A percentile compares a stretch with the other conserved stretches of the same genome.
Conservation (phyloP, 2,888 invertebrate genomes). For the Anodontia alba region DNA sequence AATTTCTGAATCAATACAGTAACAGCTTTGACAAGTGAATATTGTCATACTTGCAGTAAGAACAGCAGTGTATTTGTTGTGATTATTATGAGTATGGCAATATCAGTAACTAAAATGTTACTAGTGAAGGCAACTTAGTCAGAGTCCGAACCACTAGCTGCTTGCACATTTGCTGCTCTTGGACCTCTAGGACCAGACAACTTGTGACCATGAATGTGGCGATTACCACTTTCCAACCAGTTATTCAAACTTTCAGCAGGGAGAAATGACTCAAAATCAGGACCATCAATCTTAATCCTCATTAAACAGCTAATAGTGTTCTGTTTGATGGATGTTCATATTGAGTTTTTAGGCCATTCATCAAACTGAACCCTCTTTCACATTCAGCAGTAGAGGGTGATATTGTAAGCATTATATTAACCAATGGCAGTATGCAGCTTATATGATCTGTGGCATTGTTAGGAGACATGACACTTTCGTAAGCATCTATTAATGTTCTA, state of each 20-base stretch:
- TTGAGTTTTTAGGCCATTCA: slow-evolving; percentile 1
- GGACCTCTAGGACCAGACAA: slow-evolving; percentile 14
- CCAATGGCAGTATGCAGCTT: background rate
- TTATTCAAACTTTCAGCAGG: background rate
- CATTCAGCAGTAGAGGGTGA: slow-evolving; percentile 12
- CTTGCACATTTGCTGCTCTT: background rate
- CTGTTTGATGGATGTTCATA: slow-evolving; percentile 12
- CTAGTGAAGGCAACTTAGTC: background rate
- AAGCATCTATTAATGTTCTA: slow-evolving; percentile 8
- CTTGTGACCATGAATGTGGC: slow-evolving; percentile 12
- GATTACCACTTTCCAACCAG: slow-evolving; percentile 2
- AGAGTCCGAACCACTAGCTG: background rate
- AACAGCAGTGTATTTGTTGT: no score
- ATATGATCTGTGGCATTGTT: slow-evolving; percentile 12
- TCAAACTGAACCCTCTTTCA: slow-evolving; percentile 7
- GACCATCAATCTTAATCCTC: slow-evolving; percentile 26
- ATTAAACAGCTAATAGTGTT: background rate
- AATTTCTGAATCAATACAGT: no score
- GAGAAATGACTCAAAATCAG: background rate
- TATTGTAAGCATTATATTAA: slow-evolving; percentile 12
- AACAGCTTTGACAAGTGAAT: no score
- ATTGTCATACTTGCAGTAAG: no score
- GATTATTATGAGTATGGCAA: no score
- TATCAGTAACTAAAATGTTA: no score
- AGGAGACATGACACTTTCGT: slow-evolving; percentile 11